A percentile compares a stretch with the other conserved stretches of the same genome.
Evolutionary conservation across 2,888 invertebrate species (phyloP).

Genomic region (Calameuta filiformis): DNA sequence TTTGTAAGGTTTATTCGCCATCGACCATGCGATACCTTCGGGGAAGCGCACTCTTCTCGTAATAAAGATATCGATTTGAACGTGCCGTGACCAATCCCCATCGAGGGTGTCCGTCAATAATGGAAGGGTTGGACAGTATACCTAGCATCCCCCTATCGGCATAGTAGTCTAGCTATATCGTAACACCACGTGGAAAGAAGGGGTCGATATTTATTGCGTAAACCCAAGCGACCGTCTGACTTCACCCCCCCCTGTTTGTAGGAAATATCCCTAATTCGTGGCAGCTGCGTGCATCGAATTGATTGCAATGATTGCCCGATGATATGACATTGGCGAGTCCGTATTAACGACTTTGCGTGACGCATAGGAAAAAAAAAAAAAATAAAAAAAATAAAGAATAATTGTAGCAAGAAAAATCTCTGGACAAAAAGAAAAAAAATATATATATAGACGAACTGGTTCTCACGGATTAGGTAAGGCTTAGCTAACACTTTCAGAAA

Average conservation of each 20-base stretch:
- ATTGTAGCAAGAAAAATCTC: too few species aligned
- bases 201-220: conserved; percentile 24
- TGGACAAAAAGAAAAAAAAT: neutral
- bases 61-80: conserved; percentile 51
- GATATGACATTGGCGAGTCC: neutral
- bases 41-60: conserved; percentile 18
- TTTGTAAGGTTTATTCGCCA: neutral
- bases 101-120: conserved; percentile 31
- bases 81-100: conserved; percentile 49
- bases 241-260: neutral
- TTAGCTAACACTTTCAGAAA: neutral
- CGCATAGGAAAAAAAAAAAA: neutral
- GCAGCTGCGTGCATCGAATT: neutral
- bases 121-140: conserved; percentile 42
- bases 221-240: conserved; percentile 5
- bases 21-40: neutral
- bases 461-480: neutral
- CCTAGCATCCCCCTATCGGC: neutral
- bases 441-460: neutral
- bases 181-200: conserved; percentile 15
- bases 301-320: neutral
- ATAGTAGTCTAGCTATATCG: neutral
- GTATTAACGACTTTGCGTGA: neutral
- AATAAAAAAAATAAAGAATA: too few species aligned
- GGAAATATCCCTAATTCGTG: neutral